Percentiles rank a stretch among this genome's conserved stretches.
These are phyloP conservation scores for Littorina saxatilis DNA, from an alignment of 1,140 invertebrate species.

Conservation along the genomic window DNA sequence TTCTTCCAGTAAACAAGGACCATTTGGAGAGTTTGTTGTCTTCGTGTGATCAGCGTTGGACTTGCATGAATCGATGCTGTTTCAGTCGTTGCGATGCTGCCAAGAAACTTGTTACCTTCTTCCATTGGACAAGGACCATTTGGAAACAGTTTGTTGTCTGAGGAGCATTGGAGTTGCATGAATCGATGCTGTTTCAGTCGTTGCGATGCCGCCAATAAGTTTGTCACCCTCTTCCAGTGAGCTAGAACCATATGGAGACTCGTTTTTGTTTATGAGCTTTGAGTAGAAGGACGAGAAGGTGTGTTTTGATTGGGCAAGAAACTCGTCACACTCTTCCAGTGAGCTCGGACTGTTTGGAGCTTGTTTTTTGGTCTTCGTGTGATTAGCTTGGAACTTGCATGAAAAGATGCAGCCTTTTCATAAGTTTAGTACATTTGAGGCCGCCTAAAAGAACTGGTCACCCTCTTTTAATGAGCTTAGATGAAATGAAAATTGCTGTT, in stretches of 20 bases:
- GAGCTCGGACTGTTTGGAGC: too few relatives aligned
- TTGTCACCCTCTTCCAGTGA: slow-evolving; percentile 85
- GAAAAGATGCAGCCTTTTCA: neutral
- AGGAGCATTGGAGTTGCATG: neutral
- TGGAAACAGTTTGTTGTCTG: too few relatives aligned
- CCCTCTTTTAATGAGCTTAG: too few relatives aligned
- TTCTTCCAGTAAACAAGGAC: slow-evolving; percentile 79
- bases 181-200: neutral
- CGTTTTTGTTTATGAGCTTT: neutral
- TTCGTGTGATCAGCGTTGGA: neutral
- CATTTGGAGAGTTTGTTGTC: too few relatives aligned
- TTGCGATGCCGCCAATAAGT: slow-evolving; percentile 86
- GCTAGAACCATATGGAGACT: too few relatives aligned
- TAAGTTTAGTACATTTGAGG: neutral
- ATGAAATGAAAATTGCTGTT: too few relatives aligned
- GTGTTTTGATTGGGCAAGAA: slow-evolving; percentile 83
- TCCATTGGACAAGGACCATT: slow-evolving; percentile 77
- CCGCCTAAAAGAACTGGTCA: neutral
- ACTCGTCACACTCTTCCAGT: slow-evolving; percentile 85
- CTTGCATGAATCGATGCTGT: neutral
- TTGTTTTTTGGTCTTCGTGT: neutral
- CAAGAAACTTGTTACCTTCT: slow-evolving; percentile 89
- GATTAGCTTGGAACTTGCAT: neutral
- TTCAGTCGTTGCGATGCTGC: slow-evolving; percentile 83
- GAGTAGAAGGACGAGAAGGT: neutral